Evolutionary conservation across 2,113 vertebrate genomes (phyloP).

Genomic region (Aleadryas rufinucha): DNA sequence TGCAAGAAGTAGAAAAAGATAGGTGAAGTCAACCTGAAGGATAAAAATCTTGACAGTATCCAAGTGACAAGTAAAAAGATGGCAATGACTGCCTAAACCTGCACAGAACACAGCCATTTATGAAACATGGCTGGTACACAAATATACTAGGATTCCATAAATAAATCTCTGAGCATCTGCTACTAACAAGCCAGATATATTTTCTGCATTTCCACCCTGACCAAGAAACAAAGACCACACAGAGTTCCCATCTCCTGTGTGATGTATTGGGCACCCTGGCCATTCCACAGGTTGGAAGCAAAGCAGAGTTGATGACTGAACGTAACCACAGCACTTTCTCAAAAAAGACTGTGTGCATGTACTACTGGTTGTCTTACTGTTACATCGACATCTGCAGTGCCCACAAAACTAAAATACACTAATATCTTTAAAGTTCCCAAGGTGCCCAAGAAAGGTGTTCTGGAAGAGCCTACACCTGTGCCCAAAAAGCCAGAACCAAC

Average conservation of each 20-base stretch:
- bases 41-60: neutral
- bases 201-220: neutral
- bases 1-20: neutral
- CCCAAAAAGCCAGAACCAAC: slow-evolving; percentile 56
- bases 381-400: neutral
- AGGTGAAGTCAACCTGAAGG: neutral
- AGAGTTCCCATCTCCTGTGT: neutral
- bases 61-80: neutral
- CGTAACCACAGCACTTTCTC: neutral
- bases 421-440: slow-evolving; percentile 75
- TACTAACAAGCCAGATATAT: neutral
- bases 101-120: neutral
- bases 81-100: neutral
- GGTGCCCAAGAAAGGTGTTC: slow-evolving; percentile 34
- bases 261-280: neutral
- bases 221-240: neutral
- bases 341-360: fast-evolving
- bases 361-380: neutral
- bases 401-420: slow-evolving; percentile 31
- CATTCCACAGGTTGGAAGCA: neutral
- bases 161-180: neutral
- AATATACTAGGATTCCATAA: neutral
- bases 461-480: slow-evolving; percentile 55
- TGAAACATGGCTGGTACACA: neutral
- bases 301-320: neutral